Base-by-base conservation (phyloP, 2,113 vertebrate genomes). In the Hypanus sabinus region DNA sequence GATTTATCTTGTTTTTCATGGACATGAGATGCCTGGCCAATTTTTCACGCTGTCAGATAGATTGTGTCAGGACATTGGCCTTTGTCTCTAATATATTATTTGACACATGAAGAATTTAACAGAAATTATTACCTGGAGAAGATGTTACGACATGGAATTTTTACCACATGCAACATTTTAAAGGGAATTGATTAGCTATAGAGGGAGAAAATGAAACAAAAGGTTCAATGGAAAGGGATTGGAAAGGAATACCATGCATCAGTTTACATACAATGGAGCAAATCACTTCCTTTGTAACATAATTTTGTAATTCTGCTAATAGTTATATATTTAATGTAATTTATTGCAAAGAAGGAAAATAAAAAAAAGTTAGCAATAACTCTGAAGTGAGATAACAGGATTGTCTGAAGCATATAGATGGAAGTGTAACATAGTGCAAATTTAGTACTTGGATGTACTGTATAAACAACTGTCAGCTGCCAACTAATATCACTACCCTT, bases 391-490 rank as follows among this genome's bases (percentile, higher is more conserved):
- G n/a, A 65, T 90, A 33, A 65, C 30, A 65, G 83, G n/a, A 65
- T 65, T 90, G 60, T 55, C 10, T 87, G 55, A 60, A 87, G 55
- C 46, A 87, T 24, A 87, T 87, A 55, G 27, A 87, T 62, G 24
- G 57, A 60, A 60, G 24, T 68, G 30, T 90, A 90, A n/a, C 57
- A 27, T 57, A 22, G 27, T 85, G 46, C 79, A 46, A 81, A 81
- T 81, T 7, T 46, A 81, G 46, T 81, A 81, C 24, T 60, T 27
- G 55, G 27, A 30, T 24, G 18, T 46, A 85, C 57, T 24, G 18
- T 46, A 85, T 85, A 57, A 85, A 85, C 81, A 85, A 57, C 36
- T 85, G 55, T 46, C 55, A 85, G 81, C 57, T 85, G 81, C 46
- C 81, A 85, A 55, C 38, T 57, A 46, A 85, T 85, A 85, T 85